Percentiles rank a stretch among this genome's conserved stretches.
Evolutionary conservation across 1,140 invertebrate species (phyloP).

Genomic region (Leptinotarsa defecta): DNA sequence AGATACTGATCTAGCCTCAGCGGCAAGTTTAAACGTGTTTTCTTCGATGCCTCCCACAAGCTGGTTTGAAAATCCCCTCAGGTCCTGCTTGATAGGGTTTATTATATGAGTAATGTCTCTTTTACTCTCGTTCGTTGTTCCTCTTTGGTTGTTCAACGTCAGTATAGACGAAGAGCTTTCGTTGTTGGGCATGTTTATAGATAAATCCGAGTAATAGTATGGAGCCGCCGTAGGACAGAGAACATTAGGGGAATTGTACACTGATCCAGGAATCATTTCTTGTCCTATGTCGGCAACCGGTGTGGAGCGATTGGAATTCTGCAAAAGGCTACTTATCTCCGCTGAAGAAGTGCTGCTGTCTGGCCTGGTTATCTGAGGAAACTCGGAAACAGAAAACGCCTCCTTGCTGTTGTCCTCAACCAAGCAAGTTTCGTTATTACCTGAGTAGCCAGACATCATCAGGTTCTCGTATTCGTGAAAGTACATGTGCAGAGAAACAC

Average conservation of each 20-base stretch:
- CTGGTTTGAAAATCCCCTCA: conserved; percentile 24
- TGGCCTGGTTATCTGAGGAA: conserved; percentile 34
- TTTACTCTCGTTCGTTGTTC: conserved; percentile 64
- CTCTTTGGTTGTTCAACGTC: conserved; percentile 70
- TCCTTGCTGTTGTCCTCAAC: not conserved
- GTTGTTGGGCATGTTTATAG: conserved; percentile 48
- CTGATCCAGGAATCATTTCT: conserved; percentile 2
- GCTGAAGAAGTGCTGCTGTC: conserved; percentile 47
- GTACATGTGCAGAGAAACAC: conserved; percentile 16
- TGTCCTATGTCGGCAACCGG: conserved; percentile 31
- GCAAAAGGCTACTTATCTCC: conserved; percentile 46
- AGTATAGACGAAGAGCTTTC: conserved; percentile 42
- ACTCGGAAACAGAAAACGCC: not conserved
- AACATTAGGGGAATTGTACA: conserved; percentile 22
- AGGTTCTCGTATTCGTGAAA: conserved; percentile 53
- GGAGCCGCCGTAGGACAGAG: conserved; percentile 62
- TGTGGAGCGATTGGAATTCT: conserved; percentile 44
- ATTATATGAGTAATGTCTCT: conserved; percentile 78
- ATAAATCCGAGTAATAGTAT: conserved; percentile 81
- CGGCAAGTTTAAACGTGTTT: conserved; percentile 61
- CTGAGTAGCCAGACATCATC: conserved; percentile 30
- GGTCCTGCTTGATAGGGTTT: conserved; percentile 69
- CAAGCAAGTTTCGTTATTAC: not conserved
- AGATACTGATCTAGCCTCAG: conserved; percentile 67
- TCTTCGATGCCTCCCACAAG: conserved; percentile 31